Evolutionary conservation across 2,888 invertebrate genomes (phyloP), one percentile per base, ranked within the genome.

Genomic region (Buathra laborator): DNA sequence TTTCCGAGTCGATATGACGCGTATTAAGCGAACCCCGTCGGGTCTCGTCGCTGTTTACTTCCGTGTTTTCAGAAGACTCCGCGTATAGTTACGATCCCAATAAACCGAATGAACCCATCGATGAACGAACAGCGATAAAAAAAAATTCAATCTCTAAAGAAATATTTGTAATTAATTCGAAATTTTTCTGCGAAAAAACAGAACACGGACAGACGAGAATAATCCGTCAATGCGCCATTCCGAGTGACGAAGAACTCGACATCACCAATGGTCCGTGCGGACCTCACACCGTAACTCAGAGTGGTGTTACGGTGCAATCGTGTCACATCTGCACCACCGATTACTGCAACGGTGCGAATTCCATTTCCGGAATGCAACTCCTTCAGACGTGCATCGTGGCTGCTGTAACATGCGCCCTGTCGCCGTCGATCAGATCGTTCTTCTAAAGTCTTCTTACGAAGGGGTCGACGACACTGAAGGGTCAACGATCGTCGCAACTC

Each of bases 241-340:
- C 91, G 46, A 88, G 88, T 37, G 89, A 89, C 10, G 92, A 93
- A n/a, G 93, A 93, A 74, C 86, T 88, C 24, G 91, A 91, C 56
- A 90, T 92, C 44, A 82, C 72, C 7, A 90, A 92, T 29, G 93
- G 93, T 16, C 88, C 90, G 16, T 93, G 93, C 85, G 89, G 90
- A 44, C 79, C 87, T 43, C 68, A 83, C 62, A 81, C 78, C 12
- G 70, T 85, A 32, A 81, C 87, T 12, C 79, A 76, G 59, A 90
- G 90, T 67, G 87, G 89, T 70, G 89, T 84, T 44, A 86, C 88
- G 19, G 82, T 92, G 76, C 92, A 92, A 53, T 93, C 93, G 53
- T 93, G 93, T 80, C 87, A 93, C 84, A 91, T 93, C 83, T 93
- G 93, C 83, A 91, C 86, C 78, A 91, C 89, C 43, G 92, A 93